Evolutionary conservation across 2,113 vertebrate species (phyloP), one percentile per base, ranked within the genome.

Genomic region (Syngnathus scovelli): DNA sequence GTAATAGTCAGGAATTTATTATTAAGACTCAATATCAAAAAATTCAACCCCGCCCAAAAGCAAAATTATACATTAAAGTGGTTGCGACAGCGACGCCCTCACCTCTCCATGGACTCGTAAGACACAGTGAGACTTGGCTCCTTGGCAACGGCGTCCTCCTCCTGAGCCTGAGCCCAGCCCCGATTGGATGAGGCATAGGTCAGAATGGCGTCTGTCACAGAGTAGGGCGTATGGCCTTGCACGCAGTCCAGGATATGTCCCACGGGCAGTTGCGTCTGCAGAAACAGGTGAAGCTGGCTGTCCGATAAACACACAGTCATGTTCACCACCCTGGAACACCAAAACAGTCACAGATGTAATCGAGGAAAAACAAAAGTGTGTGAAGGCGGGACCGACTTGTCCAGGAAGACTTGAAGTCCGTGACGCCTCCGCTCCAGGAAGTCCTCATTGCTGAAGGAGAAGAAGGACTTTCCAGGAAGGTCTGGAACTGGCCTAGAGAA

Each of bases 271-370:
- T 98, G 95, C 41, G 94, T 99, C 92, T 98, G 96, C 83, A 99
- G 92, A 89, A 98, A 99, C 46, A 99, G 94, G 88, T 98, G 96
- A 59, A 99, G 89, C 72, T 94, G 95, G 86, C 96, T 99, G 91
- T 99, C 96, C 0, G 96, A 99, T 72, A 99, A 91, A 12, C 96
- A 94, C 2, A 99, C 93, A 0, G 94, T 95, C 63, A 92, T 96
- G 91, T 97, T 92, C 74, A 98, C 76, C 13, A 95, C 93, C 72
- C 96, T 99, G 66, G 36, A 54, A 66, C 12, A 18, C 49, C 56
- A 27, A 11, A 21, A 16, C n/a, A 9, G 5, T 10, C 18, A 16
- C 0, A 1, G 10, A 58, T 23, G 6, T 18, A n/a, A 11, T 5
- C 2, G 44, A 19, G 0, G 27, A 44, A 1, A 6, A 6, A 43